Conservation (phyloP, 2,113 vertebrate species). For the Cygnus buccinator region DNA sequence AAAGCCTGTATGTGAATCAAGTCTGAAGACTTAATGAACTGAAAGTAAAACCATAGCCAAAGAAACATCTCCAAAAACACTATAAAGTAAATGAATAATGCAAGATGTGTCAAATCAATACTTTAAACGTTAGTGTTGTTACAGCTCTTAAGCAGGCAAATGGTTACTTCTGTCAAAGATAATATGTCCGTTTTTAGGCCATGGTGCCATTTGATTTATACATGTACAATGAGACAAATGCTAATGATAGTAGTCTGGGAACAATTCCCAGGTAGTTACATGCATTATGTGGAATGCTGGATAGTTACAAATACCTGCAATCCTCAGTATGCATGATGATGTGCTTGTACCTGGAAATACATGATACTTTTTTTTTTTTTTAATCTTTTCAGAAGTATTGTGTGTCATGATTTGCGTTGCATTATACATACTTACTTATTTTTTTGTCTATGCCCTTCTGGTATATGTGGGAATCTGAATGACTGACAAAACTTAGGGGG, state of each 20-base stretch:
- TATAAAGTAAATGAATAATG: background rate
- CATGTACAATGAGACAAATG: background rate
- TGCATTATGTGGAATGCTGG: background rate
- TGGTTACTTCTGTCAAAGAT: constrained; percentile 1
- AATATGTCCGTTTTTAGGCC: background rate
- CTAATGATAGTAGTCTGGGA: background rate
- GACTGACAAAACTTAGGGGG: background rate
- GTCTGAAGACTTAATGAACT: background rate
- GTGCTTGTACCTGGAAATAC: background rate
- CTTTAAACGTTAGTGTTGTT: background rate
- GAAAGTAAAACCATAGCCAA: background rate
- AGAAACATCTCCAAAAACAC: background rate
- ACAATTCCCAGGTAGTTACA: background rate
- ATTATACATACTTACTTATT: background rate
- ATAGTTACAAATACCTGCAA: background rate
- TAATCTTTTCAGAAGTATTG: background rate
- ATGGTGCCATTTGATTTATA: background rate
- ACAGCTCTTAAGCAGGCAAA: background rate
- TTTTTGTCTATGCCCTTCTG: background rate
- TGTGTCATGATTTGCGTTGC: background rate
- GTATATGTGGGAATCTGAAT: background rate
- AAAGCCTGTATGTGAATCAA: background rate
- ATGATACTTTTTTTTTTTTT: background rate
- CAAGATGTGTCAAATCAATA: background rate
- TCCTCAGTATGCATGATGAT: background rate